Evolutionary conservation across 1,140 invertebrate genomes (phyloP).

Genomic region (Neuroterus valhalla): DNA sequence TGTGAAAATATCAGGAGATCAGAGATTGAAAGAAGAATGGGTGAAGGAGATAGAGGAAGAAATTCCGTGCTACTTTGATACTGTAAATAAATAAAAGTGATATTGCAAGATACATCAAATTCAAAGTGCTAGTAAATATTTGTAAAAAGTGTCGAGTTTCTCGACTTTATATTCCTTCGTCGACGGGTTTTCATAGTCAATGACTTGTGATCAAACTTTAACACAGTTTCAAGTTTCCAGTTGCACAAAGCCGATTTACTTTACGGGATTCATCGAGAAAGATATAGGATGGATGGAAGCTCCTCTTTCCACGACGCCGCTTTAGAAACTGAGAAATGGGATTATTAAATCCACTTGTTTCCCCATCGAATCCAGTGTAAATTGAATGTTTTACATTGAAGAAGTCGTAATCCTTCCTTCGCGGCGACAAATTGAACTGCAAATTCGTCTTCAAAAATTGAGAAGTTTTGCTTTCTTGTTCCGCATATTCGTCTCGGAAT

Average conservation of each 20-base stretch:
- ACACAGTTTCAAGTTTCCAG: slow-evolving; percentile 51
- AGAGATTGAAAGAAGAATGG: too few relatives aligned
- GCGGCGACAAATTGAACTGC: slow-evolving; percentile 53
- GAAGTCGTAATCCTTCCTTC: slow-evolving; percentile 50
- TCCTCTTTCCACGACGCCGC: slow-evolving; percentile 38
- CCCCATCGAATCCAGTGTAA: slow-evolving; percentile 61
- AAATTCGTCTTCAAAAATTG: slow-evolving; percentile 26
- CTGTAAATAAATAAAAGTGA: too few relatives aligned
- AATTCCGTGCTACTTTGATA: too few relatives aligned
- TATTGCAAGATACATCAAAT: too few relatives aligned
- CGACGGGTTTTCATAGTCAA: slow-evolving; percentile 36
- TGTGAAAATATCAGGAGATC: too few relatives aligned
- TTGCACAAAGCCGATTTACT: slow-evolving; percentile 57
- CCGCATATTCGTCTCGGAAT: neutral
- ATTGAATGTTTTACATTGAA: slow-evolving; percentile 63
- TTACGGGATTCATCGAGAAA: slow-evolving; percentile 45
- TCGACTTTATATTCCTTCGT: neutral
- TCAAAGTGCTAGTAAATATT: too few relatives aligned
- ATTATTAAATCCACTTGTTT: slow-evolving; percentile 67
- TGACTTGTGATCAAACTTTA: slow-evolving; percentile 50
- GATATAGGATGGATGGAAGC: slow-evolving; percentile 38
- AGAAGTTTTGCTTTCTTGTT: neutral
- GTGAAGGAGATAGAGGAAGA: too few relatives aligned
- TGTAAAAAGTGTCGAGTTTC: too few relatives aligned
- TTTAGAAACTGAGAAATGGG: slow-evolving; percentile 58